These are phyloP conservation scores for Sogatella furcifera DNA, from an alignment of 1,140 invertebrate species.

Conservation along the genomic window DNA sequence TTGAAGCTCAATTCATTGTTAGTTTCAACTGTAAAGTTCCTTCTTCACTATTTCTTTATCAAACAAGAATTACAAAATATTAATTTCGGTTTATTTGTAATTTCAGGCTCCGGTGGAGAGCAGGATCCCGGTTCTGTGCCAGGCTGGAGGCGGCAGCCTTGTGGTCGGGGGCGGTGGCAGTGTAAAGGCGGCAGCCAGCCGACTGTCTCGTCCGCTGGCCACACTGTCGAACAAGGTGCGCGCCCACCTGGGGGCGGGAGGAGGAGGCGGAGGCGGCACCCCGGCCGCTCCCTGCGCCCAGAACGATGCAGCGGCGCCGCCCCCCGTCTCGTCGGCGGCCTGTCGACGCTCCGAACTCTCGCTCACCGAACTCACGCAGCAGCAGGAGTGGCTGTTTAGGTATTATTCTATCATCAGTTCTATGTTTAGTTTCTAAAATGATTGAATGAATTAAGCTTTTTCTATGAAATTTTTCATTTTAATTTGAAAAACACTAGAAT, in stretches of 20 bases:
- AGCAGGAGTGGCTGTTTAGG: slow-evolving; percentile 19
- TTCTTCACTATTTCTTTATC: no score
- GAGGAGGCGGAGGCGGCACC: neutral
- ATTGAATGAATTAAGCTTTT: no score
- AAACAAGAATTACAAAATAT: no score
- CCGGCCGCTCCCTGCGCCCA: neutral
- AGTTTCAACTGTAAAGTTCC: no score
- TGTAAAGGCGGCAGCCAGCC: slow-evolving; percentile 19
- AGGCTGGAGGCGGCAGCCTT: slow-evolving; percentile 4
- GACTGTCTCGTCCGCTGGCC: slow-evolving; percentile 21
- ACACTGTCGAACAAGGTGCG: slow-evolving; percentile 26
- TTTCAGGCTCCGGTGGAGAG: slow-evolving; percentile 31
- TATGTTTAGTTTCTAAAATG: no score
- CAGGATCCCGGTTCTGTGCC: slow-evolving; percentile 28
- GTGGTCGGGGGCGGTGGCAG: neutral
- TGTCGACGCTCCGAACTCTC: slow-evolving; percentile 15
- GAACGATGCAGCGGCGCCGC: neutral
- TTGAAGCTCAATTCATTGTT: no score
- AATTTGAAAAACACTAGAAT: no score
- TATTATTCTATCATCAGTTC: no score
- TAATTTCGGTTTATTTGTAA: slow-evolving; percentile 16
- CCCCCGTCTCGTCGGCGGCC: slow-evolving; percentile 15
- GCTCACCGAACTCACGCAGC: slow-evolving; percentile 3
- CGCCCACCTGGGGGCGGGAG: slow-evolving; percentile 19
- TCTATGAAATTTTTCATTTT: no score